These are phyloP conservation scores for Panthera leo DNA, from an alignment of 2,113 vertebrate species.

Conservation along the genomic window DNA sequence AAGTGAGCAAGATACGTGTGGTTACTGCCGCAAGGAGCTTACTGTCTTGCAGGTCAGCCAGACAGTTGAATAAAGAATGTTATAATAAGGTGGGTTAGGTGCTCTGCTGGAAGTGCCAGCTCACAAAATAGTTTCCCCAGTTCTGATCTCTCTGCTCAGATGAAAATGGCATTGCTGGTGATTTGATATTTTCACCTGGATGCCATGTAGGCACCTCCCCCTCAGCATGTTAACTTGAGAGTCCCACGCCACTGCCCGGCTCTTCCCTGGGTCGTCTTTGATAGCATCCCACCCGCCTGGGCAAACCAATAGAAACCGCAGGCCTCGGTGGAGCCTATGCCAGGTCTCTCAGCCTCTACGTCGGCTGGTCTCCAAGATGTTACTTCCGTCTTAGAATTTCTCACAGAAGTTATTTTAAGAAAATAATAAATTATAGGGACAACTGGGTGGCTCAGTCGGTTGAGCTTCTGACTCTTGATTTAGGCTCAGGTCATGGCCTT, in stretches of 20 bases:
- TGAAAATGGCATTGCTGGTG: background rate
- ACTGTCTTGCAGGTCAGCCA: background rate
- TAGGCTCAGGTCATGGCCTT: too few relatives aligned
- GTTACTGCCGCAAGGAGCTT: background rate
- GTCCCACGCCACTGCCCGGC: background rate
- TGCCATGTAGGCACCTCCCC: too few relatives aligned
- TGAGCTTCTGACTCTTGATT: too few relatives aligned
- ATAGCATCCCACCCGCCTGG: background rate
- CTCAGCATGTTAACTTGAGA: background rate
- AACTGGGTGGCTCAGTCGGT: too few relatives aligned
- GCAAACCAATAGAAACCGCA: background rate
- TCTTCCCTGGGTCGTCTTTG: background rate
- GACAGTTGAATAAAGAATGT: background rate
- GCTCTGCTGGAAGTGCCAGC: background rate
- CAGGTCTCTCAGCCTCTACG: background rate
- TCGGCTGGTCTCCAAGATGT: background rate
- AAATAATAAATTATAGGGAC: background rate
- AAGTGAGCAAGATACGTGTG: background rate
- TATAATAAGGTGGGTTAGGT: background rate
- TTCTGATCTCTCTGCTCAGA: background rate
- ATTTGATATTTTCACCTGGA: background rate
- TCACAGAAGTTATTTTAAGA: background rate
- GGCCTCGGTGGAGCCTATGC: background rate
- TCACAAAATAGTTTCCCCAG: background rate
- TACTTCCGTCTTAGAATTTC: background rate